phyloP scores from a whole-genome alignment of 2,888 invertebrate species.

The Pimpla rufipes region DNA sequence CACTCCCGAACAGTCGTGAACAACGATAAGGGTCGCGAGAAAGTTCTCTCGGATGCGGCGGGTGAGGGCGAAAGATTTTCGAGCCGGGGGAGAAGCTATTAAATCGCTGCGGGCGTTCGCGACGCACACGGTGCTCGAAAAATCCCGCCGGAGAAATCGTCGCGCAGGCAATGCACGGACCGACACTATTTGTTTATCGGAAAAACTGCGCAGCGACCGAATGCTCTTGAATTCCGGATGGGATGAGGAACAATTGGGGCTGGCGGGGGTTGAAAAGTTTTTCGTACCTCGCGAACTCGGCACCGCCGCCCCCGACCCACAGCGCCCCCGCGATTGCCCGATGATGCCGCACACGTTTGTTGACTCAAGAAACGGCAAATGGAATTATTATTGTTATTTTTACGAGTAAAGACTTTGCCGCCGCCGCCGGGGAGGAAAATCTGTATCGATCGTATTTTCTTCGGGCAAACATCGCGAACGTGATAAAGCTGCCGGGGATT shows the following conservation, averaged over 20 bases:
- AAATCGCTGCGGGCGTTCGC: conserved; percentile 42
- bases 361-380: conserved; percentile 71
- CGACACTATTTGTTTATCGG: conserved; percentile 52
- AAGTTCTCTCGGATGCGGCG: conserved; percentile 36
- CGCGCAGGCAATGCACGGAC: conserved; percentile 13
- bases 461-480: conserved; percentile 27
- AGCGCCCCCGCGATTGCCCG: not conserved
- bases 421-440: conserved; percentile 72
- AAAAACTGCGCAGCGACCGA: conserved; percentile 35
- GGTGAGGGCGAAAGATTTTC: conserved; percentile 41
- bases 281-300: conserved; percentile 22
- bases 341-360: conserved; percentile 69
- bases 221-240: conserved; percentile 17
- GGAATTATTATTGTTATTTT: conserved; percentile 76
- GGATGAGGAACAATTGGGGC: conserved; percentile 25
- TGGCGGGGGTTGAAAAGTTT: conserved; percentile 36
- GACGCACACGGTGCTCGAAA: conserved; percentile 29
- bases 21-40: conserved; percentile 49
- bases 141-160: conserved; percentile 16
- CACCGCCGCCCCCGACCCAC: not conserved
- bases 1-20: conserved; percentile 24
- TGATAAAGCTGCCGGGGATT: conserved; percentile 4
- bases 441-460: conserved; percentile 61
- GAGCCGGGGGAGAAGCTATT: conserved; percentile 42
- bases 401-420: conserved; percentile 73